Conservation (phyloP, 1,140 invertebrate genomes). For the Alviniconcha marisindica region DNA sequence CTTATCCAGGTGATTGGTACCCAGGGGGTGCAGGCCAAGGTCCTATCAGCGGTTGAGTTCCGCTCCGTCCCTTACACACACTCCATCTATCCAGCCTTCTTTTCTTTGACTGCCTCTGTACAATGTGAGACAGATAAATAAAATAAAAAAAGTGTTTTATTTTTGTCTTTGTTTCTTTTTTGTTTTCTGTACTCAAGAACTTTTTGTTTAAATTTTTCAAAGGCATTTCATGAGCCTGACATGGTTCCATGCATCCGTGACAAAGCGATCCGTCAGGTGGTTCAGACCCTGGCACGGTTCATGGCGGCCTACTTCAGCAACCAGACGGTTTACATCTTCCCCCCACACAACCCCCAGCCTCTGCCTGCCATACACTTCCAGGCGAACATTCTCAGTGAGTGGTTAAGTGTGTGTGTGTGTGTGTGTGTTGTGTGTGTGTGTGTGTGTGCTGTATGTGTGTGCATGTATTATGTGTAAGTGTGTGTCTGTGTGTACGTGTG, state of each 20-base stretch:
- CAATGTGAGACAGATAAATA: too few species aligned
- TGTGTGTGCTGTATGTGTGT: too few species aligned
- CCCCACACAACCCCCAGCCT: slow-evolving; percentile 65
- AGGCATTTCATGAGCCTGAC: slow-evolving; percentile 59
- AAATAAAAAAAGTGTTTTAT: too few species aligned
- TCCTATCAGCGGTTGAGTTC: too few species aligned
- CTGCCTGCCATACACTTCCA: slow-evolving; percentile 65
- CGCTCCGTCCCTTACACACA: too few species aligned
- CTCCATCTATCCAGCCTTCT: neutral
- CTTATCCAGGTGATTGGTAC: too few species aligned
- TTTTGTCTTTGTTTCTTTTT: neutral
- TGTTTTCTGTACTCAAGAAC: neutral
- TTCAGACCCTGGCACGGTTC: slow-evolving; percentile 70
- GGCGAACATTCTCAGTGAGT: slow-evolving; percentile 57
- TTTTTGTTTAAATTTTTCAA: neutral
- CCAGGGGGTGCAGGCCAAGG: too few species aligned
- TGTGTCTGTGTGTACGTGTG: neutral
- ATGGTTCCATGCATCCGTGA: slow-evolving; percentile 65
- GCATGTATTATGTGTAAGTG: neutral
- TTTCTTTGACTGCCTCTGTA: neutral
- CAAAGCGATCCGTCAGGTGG: slow-evolving; percentile 56
- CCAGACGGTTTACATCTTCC: slow-evolving; percentile 66
- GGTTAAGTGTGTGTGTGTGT: neutral
- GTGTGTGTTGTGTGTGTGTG: too few species aligned
- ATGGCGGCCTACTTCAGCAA: slow-evolving; percentile 73